phyloP scores from a whole-genome alignment of 2,888 invertebrate species.

The Pammene aurita region DNA sequence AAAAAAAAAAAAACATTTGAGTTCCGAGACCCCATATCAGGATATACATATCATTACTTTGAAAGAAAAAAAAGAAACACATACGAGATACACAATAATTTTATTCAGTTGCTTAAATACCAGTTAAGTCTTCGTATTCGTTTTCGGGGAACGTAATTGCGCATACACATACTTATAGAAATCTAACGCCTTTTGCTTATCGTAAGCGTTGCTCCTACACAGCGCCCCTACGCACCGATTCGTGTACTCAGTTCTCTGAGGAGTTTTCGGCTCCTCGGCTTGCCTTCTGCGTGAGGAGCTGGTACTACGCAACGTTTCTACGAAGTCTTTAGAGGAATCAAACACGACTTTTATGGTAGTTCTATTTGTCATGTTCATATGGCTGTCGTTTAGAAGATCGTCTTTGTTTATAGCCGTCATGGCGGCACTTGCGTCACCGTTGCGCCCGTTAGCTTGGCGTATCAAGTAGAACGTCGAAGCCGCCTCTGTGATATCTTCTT shows the following conservation, averaged over 20 bases:
- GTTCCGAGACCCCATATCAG: no score
- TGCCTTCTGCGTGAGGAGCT: constrained; percentile 58
- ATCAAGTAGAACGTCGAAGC: constrained; percentile 77
- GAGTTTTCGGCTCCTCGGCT: constrained; percentile 53
- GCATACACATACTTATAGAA: constrained; percentile 80
- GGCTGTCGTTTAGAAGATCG: constrained; percentile 65
- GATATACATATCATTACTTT: no score
- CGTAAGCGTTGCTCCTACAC: constrained; percentile 69
- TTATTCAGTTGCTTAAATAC: constrained; percentile 43
- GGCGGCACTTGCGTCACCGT: constrained; percentile 66
- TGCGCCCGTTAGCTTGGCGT: constrained; percentile 67
- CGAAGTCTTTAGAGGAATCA: constrained; percentile 74
- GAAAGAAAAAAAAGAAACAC: neutral
- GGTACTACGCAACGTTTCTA: constrained; percentile 72
- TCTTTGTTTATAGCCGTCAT: constrained; percentile 74
- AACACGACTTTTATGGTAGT: constrained; percentile 75
- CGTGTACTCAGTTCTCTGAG: constrained; percentile 60
- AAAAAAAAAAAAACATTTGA: no score
- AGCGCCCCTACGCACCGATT: constrained; percentile 66
- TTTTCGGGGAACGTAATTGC: constrained; percentile 69
- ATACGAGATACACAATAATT: neutral
- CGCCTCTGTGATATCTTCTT: constrained; percentile 72
- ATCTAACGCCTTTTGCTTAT: constrained; percentile 75
- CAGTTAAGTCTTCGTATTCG: constrained; percentile 58
- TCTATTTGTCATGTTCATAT: constrained; percentile 72